A percentile compares a stretch with the other conserved stretches of the same genome.
Evolutionary conservation across 1,140 invertebrate genomes (phyloP).

Genomic region (Anadara kagoshimensis): DNA sequence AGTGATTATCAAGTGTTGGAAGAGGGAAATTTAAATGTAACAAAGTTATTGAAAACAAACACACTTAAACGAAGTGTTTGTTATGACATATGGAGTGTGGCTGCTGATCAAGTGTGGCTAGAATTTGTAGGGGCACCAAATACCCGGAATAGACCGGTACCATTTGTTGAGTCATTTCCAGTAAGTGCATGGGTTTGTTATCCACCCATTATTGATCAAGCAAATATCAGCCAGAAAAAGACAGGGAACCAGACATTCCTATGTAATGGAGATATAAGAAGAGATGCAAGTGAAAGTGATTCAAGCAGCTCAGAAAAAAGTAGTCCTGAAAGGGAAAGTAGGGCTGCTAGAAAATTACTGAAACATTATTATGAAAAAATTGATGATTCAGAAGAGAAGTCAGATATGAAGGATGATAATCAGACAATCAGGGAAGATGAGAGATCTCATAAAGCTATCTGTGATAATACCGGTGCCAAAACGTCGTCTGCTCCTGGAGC

Average conservation of each 20-base stretch:
- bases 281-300: background rate
- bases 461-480: background rate
- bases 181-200: conserved; percentile 84
- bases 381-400: conserved; percentile 20
- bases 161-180: conserved; percentile 93
- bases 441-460: background rate
- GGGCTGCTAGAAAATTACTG: conserved; percentile 32
- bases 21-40: conserved; percentile 30
- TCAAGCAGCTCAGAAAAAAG: background rate
- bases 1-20: conserved; percentile 27
- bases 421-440: background rate
- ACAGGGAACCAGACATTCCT: too few species aligned
- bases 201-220: conserved; percentile 4
- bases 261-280: background rate
- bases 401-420: background rate
- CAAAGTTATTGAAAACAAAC: conserved; percentile 86
- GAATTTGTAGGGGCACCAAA: conserved; percentile 90
- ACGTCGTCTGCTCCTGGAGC: background rate
- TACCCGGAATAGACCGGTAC: conserved; percentile 79
- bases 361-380: conserved; percentile 48
- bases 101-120: conserved; percentile 92
- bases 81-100: conserved; percentile 90
- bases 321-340: conserved; percentile 30
- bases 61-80: conserved; percentile 72
- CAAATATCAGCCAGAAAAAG: too few species aligned